phyloP scores from a whole-genome alignment of 2,797 vertebrate genomes.

The Anabas testudineus region DNA sequence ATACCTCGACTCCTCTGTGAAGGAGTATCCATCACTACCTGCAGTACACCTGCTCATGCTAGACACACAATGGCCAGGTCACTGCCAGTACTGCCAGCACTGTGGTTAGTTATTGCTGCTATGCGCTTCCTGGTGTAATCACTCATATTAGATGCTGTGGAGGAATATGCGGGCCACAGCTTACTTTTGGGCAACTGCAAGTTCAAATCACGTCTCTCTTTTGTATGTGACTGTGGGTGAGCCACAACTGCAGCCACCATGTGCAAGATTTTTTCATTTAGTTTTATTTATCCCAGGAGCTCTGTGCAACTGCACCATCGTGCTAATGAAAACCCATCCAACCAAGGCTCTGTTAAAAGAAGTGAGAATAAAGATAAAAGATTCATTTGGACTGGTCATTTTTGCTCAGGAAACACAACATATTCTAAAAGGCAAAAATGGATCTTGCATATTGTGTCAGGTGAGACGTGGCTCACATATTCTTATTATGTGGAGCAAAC shows the following conservation, averaged over 20 bases:
- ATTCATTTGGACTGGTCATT: too few relatives aligned
- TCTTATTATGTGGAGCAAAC: too few relatives aligned
- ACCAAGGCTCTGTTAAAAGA: conserved; percentile 8
- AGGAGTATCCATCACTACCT: conserved; percentile 45
- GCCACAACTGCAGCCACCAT: conserved; percentile 58
- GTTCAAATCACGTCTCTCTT: conserved; percentile 55
- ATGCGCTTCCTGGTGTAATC: conserved; percentile 72
- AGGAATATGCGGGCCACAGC: conserved; percentile 71
- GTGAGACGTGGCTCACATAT: too few relatives aligned
- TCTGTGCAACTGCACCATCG: conserved; percentile 9
- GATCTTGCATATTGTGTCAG: too few relatives aligned
- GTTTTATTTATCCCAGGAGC: conserved; percentile 7
- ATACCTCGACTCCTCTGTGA: conserved; percentile 15
- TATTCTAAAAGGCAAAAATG: too few relatives aligned
- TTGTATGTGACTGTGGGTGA: conserved; percentile 44
- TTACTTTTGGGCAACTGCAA: conserved; percentile 54
- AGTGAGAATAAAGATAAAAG: neutral
- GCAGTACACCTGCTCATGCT: conserved; percentile 71
- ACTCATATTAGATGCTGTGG: conserved; percentile 65
- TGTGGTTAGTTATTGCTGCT: conserved; percentile 43
- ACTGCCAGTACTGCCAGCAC: conserved; percentile 45
- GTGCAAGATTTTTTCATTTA: neutral
- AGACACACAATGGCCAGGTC: conserved; percentile 66
- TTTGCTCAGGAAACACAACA: too few relatives aligned
- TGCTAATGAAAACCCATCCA: conserved; percentile 26